phyloP scores from a whole-genome alignment of 92 coral and sea anemone species.

The Actinostola sp. region DNA sequence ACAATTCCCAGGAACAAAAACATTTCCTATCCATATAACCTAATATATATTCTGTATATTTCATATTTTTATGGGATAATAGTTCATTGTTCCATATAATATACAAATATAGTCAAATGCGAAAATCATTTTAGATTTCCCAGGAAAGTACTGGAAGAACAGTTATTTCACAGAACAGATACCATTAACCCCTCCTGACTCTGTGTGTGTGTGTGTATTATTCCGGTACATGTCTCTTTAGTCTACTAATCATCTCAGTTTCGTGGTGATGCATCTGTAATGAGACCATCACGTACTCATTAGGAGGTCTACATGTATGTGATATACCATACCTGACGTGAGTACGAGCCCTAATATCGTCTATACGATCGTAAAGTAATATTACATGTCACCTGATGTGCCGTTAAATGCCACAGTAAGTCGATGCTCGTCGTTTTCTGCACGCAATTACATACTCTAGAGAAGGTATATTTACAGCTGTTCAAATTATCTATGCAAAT shows the following conservation, averaged over 20 bases:
- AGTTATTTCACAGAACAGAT: neutral
- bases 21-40: too few relatives aligned
- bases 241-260: slow-evolving; percentile 7
- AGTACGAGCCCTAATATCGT: neutral
- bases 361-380: slow-evolving; percentile 13
- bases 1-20: too few relatives aligned
- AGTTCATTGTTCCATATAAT: too few relatives aligned
- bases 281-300: slow-evolving; percentile 30
- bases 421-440: neutral
- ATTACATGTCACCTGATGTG: slow-evolving; percentile 16
- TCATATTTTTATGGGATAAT: too few relatives aligned
- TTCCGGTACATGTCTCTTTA: slow-evolving; percentile 23
- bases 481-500: slow-evolving; percentile 3
- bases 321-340: slow-evolving; percentile 10
- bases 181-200: too few relatives aligned
- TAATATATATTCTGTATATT: too few relatives aligned
- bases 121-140: too few relatives aligned
- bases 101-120: too few relatives aligned
- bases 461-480: slow-evolving; percentile 7
- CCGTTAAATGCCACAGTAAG: slow-evolving; percentile 13
- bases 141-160: too few relatives aligned
- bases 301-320: slow-evolving; percentile 21
- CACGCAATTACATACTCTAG: neutral
- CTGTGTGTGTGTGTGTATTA: neutral
- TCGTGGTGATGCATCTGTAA: slow-evolving; percentile 17